Evolutionary conservation across 2,888 invertebrate genomes (phyloP).

Genomic region (Ormyrus nitidulus): DNA sequence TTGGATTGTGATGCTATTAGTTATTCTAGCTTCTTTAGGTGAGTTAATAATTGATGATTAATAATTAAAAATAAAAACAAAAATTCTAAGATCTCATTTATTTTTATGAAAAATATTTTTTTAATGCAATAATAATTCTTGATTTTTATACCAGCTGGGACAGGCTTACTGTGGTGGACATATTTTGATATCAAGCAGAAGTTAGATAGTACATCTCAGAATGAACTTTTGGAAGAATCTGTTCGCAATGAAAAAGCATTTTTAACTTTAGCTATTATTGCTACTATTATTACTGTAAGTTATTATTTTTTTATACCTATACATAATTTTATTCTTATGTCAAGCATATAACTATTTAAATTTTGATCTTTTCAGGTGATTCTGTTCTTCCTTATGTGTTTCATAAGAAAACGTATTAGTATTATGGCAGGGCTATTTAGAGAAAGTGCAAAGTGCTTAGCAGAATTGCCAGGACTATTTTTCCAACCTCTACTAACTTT

Average conservation of each 20-base stretch:
- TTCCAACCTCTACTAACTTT: conserved; percentile 92
- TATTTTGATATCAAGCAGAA: conserved; percentile 86
- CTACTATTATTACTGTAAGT: conserved; percentile 91
- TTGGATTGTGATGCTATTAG: conserved; percentile 90
- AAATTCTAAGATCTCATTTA: background rate
- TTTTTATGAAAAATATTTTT: conserved; percentile 1
- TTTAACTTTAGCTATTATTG: conserved; percentile 88
- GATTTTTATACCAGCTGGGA: conserved; percentile 77
- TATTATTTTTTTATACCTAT: conserved; percentile 38
- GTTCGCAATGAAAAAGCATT: conserved; percentile 91
- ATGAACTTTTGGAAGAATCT: conserved; percentile 83
- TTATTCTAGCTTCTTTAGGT: conserved; percentile 85
- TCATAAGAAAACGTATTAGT: conserved; percentile 87
- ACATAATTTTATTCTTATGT: conserved; percentile 25
- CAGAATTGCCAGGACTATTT: conserved; percentile 89
- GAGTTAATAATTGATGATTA: conserved; percentile 61
- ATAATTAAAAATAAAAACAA: conserved; percentile 4
- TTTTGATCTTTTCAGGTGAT: conserved; percentile 78
- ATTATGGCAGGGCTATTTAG: conserved; percentile 90
- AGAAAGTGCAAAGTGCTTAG: conserved; percentile 92
- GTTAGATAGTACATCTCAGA: conserved; percentile 77
- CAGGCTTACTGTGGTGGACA: conserved; percentile 91
- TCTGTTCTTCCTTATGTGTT: conserved; percentile 84
- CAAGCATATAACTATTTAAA: conserved; percentile 19
- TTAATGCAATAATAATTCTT: background rate